These are phyloP conservation scores for Zelleria hepariella DNA, from an alignment of 2,888 invertebrate species.

Conservation along the genomic window DNA sequence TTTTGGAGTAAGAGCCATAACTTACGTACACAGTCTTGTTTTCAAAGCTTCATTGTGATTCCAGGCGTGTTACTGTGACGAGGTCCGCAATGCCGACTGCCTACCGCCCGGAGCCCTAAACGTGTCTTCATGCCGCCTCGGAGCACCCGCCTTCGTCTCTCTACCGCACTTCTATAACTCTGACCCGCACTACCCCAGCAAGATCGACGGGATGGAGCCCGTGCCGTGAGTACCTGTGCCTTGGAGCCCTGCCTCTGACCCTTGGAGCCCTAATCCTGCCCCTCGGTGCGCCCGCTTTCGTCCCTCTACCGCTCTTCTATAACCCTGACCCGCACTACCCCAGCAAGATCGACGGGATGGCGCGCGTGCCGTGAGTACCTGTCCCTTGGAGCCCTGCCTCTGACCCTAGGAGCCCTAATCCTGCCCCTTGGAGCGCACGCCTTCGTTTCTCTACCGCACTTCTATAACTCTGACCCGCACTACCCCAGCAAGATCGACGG, in stretches of 20 bases:
- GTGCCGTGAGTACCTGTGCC: constrained; percentile 48
- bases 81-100: constrained; percentile 49
- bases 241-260: no score
- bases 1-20: no score
- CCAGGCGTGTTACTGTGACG: constrained; percentile 78
- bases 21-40: no score
- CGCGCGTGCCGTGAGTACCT: constrained; percentile 67
- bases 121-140: constrained; percentile 80
- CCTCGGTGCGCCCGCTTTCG: constrained; percentile 85
- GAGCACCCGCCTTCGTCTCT: constrained; percentile 87
- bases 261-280: constrained; percentile 81
- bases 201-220: constrained; percentile 78
- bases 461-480: constrained; percentile 78
- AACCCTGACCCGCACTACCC: constrained; percentile 78
- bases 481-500: constrained; percentile 77
- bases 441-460: constrained; percentile 86
- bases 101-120: constrained; percentile 76
- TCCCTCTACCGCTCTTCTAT: constrained; percentile 87
- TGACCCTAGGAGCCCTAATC: constrained; percentile 76
- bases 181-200: constrained; percentile 75
- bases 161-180: constrained; percentile 86
- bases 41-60: neutral
- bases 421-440: constrained; percentile 87
- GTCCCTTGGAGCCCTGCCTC: no score
- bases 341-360: constrained; percentile 75